Evolutionary conservation across 2,113 vertebrate genomes (phyloP).

Genomic region (Chaetodon auriga): DNA sequence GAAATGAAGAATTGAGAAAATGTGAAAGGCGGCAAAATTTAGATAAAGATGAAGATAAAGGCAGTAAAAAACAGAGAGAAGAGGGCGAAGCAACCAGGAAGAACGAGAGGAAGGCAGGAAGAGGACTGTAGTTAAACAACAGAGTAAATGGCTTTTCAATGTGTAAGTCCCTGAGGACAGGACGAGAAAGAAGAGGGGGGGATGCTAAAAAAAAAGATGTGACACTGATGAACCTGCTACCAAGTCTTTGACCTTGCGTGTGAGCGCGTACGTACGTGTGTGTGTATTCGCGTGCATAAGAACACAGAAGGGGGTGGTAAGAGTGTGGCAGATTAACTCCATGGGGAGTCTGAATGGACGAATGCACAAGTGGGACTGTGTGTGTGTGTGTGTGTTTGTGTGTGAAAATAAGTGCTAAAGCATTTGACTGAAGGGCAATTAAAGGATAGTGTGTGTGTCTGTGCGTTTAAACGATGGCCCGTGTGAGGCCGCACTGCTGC

Average conservation of each 20-base stretch:
- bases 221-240: conserved; percentile 56
- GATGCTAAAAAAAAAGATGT: conserved; percentile 34
- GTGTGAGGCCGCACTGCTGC: conserved; percentile 36
- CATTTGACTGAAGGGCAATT: conserved; percentile 77
- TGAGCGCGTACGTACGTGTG: conserved; percentile 4
- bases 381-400: conserved; percentile 44
- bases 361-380: conserved; percentile 63
- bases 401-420: conserved; percentile 49
- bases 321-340: conserved; percentile 58
- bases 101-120: conserved; percentile 18
- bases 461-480: conserved; percentile 34
- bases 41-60: not conserved
- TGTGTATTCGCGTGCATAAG: conserved; percentile 2
- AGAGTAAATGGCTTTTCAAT: conserved; percentile 62
- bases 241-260: conserved; percentile 56
- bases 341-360: conserved; percentile 66
- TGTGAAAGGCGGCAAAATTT: not conserved
- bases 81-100: conserved; percentile 57
- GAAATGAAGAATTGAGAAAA: not conserved
- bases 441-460: conserved; percentile 49
- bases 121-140: conserved; percentile 34
- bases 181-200: conserved; percentile 8
- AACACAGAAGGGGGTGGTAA: conserved; percentile 13
- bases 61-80: not conserved
- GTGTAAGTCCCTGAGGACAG: conserved; percentile 36